phyloP scores from a whole-genome alignment of 1,140 invertebrate species.

The Vollenhovia emeryi region DNA sequence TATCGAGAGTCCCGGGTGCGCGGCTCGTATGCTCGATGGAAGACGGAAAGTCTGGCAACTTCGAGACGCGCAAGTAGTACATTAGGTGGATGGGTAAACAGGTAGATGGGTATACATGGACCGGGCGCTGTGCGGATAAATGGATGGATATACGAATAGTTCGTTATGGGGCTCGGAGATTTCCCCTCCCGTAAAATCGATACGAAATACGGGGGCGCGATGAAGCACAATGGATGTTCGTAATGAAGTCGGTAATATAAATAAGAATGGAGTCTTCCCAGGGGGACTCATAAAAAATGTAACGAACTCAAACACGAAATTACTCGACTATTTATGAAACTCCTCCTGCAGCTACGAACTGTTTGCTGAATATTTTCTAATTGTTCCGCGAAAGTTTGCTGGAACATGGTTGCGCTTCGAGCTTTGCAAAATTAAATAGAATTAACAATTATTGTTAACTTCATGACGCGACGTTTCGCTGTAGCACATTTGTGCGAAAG shows the following conservation, averaged over 20 bases:
- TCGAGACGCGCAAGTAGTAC: constrained; percentile 31
- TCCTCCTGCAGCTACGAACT: constrained; percentile 1
- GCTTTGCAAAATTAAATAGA: constrained; percentile 24
- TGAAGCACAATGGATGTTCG: neutral
- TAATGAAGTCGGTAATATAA: neutral
- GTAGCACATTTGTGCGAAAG: neutral
- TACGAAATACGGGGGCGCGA: neutral
- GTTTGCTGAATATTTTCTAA: constrained; percentile 37
- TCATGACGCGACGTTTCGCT: neutral
- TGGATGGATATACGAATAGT: constrained; percentile 25
- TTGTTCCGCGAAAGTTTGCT: neutral
- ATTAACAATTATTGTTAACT: constrained; percentile 32
- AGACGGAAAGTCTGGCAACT: constrained; percentile 53
- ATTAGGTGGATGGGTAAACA: constrained; percentile 50
- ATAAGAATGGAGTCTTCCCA: neutral
- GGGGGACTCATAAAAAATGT: neutral
- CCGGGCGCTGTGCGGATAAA: constrained; percentile 16
- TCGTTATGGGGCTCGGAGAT: constrained; percentile 22
- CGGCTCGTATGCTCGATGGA: constrained; percentile 34
- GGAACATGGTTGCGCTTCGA: constrained; percentile 8
- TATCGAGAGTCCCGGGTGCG: constrained; percentile 12
- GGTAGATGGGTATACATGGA: constrained; percentile 20
- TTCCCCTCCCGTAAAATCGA: neutral
- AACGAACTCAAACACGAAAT: constrained; percentile 26
- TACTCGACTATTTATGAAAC: constrained; percentile 22